A percentile compares a stretch with the other conserved stretches of the same genome.
Conservation (phyloP, 2,113 vertebrate genomes). For the Bettongia penicillata region DNA sequence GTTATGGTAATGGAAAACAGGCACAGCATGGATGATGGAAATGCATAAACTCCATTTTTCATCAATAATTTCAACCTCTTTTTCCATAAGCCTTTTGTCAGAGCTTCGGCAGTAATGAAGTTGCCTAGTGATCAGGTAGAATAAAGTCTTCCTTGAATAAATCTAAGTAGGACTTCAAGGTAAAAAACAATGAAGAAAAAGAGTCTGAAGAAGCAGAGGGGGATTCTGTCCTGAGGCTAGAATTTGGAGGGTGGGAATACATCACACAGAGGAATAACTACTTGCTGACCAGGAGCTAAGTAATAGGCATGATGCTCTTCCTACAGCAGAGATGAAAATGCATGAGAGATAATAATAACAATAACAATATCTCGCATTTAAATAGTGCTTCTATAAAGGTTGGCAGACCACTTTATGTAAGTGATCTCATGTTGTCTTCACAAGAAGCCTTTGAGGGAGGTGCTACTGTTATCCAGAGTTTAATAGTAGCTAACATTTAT, state of each 20-base stretch:
- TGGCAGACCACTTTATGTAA: not conserved
- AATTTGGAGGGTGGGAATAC: not conserved
- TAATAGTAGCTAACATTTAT: not conserved
- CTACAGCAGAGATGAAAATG: not conserved
- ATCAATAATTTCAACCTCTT: not conserved
- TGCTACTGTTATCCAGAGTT: not conserved
- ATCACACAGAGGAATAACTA: not conserved
- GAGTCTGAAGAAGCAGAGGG: not conserved
- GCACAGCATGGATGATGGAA: not conserved
- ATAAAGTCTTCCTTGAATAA: not conserved
- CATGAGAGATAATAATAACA: not conserved
- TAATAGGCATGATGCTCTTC: not conserved
- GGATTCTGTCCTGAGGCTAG: not conserved
- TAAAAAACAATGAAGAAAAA: not conserved
- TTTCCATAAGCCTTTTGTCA: not conserved
- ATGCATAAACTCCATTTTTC: not conserved
- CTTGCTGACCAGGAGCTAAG: not conserved
- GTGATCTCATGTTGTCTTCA: not conserved
- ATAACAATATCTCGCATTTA: not conserved
- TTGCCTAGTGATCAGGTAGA: not conserved
- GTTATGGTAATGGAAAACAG: not conserved
- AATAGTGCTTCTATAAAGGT: not conserved
- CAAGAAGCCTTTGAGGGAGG: not conserved
- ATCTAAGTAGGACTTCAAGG: not conserved
- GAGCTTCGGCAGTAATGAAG: not conserved